These are phyloP conservation scores for Hemicordylus capensis DNA, from an alignment of 2,113 vertebrate genomes.

Conservation along the genomic window DNA sequence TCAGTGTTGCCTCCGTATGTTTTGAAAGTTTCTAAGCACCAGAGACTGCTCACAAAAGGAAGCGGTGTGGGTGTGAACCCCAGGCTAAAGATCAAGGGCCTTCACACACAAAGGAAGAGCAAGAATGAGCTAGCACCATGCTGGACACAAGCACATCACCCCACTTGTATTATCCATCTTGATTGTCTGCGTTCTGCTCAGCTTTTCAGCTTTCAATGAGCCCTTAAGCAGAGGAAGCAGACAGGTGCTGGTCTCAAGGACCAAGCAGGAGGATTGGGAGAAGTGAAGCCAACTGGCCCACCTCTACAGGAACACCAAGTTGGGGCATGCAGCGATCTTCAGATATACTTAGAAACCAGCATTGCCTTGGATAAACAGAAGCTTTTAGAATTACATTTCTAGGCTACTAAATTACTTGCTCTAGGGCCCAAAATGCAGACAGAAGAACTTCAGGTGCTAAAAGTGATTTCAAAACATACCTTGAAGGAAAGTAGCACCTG, in stretches of 20 bases:
- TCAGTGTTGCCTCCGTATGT: neutral
- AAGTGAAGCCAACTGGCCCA: neutral
- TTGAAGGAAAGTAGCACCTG: neutral
- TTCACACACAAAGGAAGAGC: neutral
- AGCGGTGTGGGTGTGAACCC: neutral
- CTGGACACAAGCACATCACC: neutral
- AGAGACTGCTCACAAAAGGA: neutral
- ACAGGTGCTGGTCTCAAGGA: neutral
- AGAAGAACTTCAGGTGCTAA: neutral
- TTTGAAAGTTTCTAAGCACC: neutral
- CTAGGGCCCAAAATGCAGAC: neutral
- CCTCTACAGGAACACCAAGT: neutral
- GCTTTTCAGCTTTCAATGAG: neutral
- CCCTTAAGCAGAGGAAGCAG: neutral
- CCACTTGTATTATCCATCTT: neutral
- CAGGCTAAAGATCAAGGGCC: conserved; percentile 17
- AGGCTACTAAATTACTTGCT: neutral
- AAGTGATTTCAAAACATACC: neutral
- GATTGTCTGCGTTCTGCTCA: neutral
- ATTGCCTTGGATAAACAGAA: neutral
- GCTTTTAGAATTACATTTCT: neutral
- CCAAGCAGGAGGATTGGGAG: neutral
- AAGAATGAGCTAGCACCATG: neutral
- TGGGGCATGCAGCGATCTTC: neutral
- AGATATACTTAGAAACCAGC: neutral